Evolutionary conservation across 2,797 vertebrate species (phyloP), one percentile per base, ranked within the genome.

Genomic region (Champsocephalus gunnari): DNA sequence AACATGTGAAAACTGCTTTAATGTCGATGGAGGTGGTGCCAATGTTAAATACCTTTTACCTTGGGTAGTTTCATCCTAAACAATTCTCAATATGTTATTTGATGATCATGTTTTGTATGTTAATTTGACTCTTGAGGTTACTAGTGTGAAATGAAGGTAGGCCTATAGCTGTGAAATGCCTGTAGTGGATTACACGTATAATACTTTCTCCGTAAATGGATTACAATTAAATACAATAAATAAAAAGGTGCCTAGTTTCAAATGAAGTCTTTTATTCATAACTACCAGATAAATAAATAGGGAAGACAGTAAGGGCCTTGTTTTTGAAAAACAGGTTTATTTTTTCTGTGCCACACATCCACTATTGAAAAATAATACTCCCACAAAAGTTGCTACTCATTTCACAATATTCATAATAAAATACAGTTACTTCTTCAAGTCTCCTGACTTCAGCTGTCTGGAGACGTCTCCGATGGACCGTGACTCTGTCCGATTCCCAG

Each of bases 321-420:
- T 81, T 55, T 93, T 96, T 95, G 92, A 92, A 96, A 97, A 93
- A 96, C 94, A 89, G 51, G 50, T 89, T 97, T 97, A 97, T 97
- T 97, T 92, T 93, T 94, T 96, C 94, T 87, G 93, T 96, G 94
- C 94, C 96, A 96, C 94, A 97, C 96, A 96, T 92, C 95, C 89
- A 95, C 93, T 94, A 95, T 95, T 96, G 94, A 96, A 97, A 97
- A 97, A 96, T 96, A 96, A 97, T 94, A 96, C 94, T 95, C 90
- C 94, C 95, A 96, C 93, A 96, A 96, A 96, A 95, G 70, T 94
- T 90, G 93, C 96, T 96, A 97, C 94, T 94, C 94, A 83, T 91
- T 95, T 95, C 95, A 93, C 95, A 95, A 96, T 93, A 95, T 94
- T 95, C 93, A 95, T 95, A 96, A 96, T 96, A 96, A 97, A 96